These are phyloP conservation scores for Corythoichthys intestinalis DNA, from an alignment of 2,113 vertebrate genomes.

Conservation along the genomic window DNA sequence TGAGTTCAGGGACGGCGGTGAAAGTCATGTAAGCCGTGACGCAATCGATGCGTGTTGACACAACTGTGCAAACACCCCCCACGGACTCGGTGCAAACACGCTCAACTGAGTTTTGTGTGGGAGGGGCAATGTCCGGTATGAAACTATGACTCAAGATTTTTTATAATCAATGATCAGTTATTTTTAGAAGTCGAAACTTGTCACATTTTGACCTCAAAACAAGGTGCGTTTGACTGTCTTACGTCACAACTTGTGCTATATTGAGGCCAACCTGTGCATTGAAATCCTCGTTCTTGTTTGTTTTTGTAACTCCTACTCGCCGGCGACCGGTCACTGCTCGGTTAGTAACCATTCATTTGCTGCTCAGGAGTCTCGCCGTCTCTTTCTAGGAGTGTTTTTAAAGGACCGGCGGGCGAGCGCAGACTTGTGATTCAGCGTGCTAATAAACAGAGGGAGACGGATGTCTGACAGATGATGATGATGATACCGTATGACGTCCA, in stretches of 20 bases:
- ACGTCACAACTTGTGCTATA: background rate
- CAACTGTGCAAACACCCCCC: conserved; percentile 35
- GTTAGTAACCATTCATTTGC: conserved; percentile 10
- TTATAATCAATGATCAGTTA: background rate
- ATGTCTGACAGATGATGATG: conserved; percentile 12
- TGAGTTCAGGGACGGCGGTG: conserved; percentile 1
- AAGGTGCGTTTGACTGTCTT: background rate
- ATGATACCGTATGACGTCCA: conserved; percentile 18
- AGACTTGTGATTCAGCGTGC: conserved; percentile 32
- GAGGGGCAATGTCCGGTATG: background rate
- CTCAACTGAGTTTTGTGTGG: background rate
- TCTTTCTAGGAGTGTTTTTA: conserved; percentile 38
- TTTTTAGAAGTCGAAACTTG: background rate
- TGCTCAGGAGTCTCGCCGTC: conserved; percentile 23
- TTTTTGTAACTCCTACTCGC: too few relatives aligned
- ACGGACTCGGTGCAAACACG: background rate
- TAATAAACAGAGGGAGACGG: conserved; percentile 41
- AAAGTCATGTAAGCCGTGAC: conserved; percentile 14
- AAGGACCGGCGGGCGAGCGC: conserved; percentile 34
- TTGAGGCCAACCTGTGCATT: too few relatives aligned
- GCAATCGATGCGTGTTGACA: conserved; percentile 23
- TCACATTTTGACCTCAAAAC: background rate
- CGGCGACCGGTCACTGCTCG: too few relatives aligned
- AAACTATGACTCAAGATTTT: background rate
- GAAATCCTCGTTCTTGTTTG: too few relatives aligned